Conservation (phyloP, 2,113 vertebrate genomes). For the Caranx ignobilis region DNA sequence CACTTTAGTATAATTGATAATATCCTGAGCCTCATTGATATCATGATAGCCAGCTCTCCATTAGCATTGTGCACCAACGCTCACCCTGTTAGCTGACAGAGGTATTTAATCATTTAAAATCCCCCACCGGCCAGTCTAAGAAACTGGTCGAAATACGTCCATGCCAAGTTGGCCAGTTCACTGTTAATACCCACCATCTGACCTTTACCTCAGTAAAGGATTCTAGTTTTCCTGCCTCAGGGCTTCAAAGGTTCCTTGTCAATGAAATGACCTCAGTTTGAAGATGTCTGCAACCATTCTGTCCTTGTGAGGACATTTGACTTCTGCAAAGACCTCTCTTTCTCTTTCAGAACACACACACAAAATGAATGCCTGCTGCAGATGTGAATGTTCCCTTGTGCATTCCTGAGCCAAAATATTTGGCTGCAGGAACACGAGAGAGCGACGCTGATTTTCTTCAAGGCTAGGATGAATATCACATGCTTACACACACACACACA, state of each 20-base stretch:
- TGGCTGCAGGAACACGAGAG: conserved; percentile 56
- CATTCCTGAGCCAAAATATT: conserved; percentile 75
- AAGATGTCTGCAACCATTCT: conserved; percentile 27
- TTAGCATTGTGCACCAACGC: neutral
- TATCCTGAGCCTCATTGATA: neutral
- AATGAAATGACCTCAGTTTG: conserved; percentile 47
- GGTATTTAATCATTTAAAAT: neutral
- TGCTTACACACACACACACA: conserved; percentile 52
- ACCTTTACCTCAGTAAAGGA: conserved; percentile 40
- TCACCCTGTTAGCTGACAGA: neutral
- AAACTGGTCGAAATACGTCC: neutral
- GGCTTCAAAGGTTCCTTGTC: conserved; percentile 9
- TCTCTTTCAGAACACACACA: conserved; percentile 19
- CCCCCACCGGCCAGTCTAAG: neutral
- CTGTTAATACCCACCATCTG: neutral
- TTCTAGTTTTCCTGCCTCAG: conserved; percentile 32
- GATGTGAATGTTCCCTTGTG: conserved; percentile 64
- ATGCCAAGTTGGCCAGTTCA: conserved; percentile 4
- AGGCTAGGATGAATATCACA: conserved; percentile 71
- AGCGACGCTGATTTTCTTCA: conserved; percentile 60
- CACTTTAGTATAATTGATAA: neutral
- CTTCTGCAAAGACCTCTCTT: conserved; percentile 39
- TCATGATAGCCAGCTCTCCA: neutral
- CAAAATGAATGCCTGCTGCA: conserved; percentile 56
- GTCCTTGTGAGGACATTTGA: conserved; percentile 58